Percentiles rank a stretch among this genome's conserved stretches.
Conservation (phyloP, 2,113 vertebrate species). For the Microcebus murinus region DNA sequence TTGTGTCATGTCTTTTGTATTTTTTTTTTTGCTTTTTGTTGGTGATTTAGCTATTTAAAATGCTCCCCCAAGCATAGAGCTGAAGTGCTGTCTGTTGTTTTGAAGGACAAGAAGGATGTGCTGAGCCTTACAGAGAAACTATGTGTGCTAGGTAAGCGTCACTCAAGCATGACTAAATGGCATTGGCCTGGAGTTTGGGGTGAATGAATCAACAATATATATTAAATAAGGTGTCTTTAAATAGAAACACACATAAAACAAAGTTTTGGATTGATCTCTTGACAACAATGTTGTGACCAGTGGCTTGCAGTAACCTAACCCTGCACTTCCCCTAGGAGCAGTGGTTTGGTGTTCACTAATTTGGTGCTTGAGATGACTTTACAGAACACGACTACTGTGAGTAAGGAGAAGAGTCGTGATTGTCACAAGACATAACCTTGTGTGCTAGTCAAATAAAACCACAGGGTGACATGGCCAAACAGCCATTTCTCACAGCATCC, state of each 20-base stretch:
- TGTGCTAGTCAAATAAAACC: background rate
- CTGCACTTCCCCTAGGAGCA: background rate
- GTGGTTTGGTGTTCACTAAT: background rate
- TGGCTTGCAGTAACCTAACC: background rate
- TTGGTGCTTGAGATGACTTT: background rate
- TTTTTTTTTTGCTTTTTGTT: background rate
- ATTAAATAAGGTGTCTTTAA: background rate
- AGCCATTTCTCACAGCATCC: background rate
- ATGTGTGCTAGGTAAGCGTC: background rate
- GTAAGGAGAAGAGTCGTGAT: background rate
- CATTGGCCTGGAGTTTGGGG: background rate
- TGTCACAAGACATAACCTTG: background rate
- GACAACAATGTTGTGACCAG: background rate
- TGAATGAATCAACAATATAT: background rate
- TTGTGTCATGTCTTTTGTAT: background rate
- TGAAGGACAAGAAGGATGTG: background rate
- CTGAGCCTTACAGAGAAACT: background rate
- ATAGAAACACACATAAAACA: background rate
- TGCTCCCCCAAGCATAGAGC: background rate
- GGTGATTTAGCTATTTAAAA: background rate
- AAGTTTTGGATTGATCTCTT: background rate
- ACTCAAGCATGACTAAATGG: background rate
- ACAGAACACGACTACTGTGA: background rate
- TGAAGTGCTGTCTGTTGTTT: background rate
- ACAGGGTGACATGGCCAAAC: background rate